Conservation (phyloP, 1,140 invertebrate species). For the Potamilus streckersoni region DNA sequence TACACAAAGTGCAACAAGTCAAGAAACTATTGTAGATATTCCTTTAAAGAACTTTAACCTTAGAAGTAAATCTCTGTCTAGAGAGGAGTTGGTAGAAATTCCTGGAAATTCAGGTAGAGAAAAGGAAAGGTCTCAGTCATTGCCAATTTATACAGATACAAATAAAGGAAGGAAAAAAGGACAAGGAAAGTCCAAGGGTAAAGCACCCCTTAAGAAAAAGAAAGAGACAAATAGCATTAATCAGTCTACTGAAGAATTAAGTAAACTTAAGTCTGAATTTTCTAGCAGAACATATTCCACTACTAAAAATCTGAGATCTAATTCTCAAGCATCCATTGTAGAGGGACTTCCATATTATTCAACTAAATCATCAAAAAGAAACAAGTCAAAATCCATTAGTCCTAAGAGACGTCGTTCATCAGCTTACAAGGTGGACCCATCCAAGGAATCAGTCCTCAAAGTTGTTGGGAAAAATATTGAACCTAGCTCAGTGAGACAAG, state of each 20-base stretch:
- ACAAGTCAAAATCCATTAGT: conserved; percentile 1
- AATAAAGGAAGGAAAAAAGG: no score
- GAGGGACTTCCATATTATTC: conserved; percentile 20
- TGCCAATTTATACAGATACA: no score
- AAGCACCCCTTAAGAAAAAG: no score
- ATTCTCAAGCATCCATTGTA: conserved; percentile 20
- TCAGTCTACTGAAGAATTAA: neutral
- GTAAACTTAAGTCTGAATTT: neutral
- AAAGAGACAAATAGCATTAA: neutral
- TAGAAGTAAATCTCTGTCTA: no score
- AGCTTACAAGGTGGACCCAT: conserved; percentile 21
- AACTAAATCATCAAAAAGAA: neutral
- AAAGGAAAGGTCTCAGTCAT: no score
- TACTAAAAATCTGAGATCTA: conserved; percentile 21
- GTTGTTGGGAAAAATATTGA: conserved; percentile 13
- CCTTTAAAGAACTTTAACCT: no score
- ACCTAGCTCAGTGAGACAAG: conserved; percentile 8
- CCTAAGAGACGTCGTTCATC: conserved; percentile 6
- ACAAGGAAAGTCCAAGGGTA: no score
- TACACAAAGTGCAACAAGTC: no score
- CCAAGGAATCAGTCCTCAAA: conserved; percentile 13
- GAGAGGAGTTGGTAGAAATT: no score
- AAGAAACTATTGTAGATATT: no score
- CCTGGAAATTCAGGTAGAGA: no score
- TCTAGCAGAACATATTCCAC: neutral